Conservation (phyloP, 1,140 invertebrate genomes). For the Wasmannia auropunctata region DNA sequence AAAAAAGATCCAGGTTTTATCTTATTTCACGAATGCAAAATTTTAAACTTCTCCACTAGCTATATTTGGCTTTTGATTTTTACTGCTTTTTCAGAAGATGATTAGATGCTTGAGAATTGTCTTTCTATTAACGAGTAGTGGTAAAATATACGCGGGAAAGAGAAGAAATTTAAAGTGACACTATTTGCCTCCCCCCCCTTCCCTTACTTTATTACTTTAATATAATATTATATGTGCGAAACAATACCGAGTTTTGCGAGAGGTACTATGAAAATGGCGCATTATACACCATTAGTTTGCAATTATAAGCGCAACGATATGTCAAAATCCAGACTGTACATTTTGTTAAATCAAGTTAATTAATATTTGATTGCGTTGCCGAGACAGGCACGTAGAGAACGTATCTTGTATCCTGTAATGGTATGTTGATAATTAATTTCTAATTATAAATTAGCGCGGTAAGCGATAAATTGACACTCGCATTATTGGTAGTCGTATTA, state of each 20-base stretch:
- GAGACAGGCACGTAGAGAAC: neutral
- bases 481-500: conserved; percentile 29
- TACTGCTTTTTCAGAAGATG: too few species aligned
- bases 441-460: conserved; percentile 19
- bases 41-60: too few species aligned
- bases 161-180: too few species aligned
- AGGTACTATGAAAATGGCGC: neutral
- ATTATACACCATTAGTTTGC: conserved; percentile 7
- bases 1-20: too few species aligned
- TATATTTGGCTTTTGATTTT: too few species aligned
- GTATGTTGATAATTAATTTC: conserved; percentile 37
- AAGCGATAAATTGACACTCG: conserved; percentile 31
- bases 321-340: neutral
- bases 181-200: too few species aligned
- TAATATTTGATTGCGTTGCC: conserved; percentile 32
- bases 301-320: neutral
- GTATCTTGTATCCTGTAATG: conserved; percentile 10
- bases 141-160: too few species aligned
- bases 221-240: neutral
- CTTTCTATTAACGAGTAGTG: too few species aligned
- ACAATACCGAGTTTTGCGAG: neutral
- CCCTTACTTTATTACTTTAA: neutral
- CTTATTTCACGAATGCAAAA: too few species aligned
- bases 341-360: conserved; percentile 36
- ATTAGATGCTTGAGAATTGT: too few species aligned